Evolutionary conservation across 2,888 invertebrate species (phyloP), one percentile per base, ranked within the genome.

Genomic region (Agriopis aurantiaria): DNA sequence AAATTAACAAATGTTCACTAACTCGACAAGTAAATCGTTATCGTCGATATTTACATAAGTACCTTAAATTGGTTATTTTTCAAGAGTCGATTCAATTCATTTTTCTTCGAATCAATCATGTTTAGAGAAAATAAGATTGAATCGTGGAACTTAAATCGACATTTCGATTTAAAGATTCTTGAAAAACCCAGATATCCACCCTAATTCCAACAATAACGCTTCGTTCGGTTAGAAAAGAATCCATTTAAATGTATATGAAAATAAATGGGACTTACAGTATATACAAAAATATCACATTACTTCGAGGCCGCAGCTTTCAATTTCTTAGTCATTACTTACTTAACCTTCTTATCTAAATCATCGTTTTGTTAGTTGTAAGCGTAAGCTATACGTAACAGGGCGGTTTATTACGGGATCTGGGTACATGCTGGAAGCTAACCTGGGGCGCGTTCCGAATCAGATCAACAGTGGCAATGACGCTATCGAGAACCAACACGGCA

Each of bases 271-370:
- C 94, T 94, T 93, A 94, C 92, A 93, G 91, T 93, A 93, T 94
- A 92, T 94, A 94, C 94, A 94, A 93, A 94, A 93, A 94, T 94
- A 94, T 94, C 94, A 94, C 94, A 94, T 92, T 92, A 93, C 91
- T 92, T 93, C 92, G 93, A 94, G 94, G 94, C 94, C 94, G 94
- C 94, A 93, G 93, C 94, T 93, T 94, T 92, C 91, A 91, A 85
- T 91, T 88, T 88, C 91, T 93, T 91, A 93, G 88, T 91, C 84
- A 90, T 33, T 23, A 23, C 17, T 89, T 90, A 91, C 83, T 91
- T 89, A 85, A 87, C 89, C 87, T 84, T 92, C 90, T 89, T 91
- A 93, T 86, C 90, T 93, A 91, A 88, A 87, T 89, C 83, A 85
- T 85, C 83, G 81, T 72, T 85, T 87, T 81, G 82, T 86, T 79